A percentile compares a stretch with the other conserved stretches of the same genome.
Evolutionary conservation across 2,888 invertebrate species (phyloP).

Genomic region (Anthophora plumipes): DNA sequence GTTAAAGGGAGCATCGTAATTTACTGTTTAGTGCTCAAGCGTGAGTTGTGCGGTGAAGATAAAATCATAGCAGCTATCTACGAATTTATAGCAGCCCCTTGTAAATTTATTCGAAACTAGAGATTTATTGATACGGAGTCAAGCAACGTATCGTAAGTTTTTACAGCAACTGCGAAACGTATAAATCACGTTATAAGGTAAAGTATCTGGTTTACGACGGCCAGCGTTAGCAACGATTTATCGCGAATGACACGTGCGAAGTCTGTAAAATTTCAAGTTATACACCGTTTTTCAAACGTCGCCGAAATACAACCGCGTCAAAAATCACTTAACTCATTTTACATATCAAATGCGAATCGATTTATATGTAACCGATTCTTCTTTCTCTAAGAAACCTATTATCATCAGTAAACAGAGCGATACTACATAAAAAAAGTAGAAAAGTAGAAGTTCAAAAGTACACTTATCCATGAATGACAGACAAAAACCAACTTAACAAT

Average conservation of each 20-base stretch:
- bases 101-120: neutral
- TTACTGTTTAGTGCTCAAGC: conserved; percentile 10
- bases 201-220: conserved; percentile 7
- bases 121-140: neutral
- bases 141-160: neutral
- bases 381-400: too few relatives aligned
- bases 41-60: neutral
- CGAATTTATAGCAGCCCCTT: neutral
- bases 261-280: neutral
- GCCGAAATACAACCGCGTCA: neutral
- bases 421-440: too few relatives aligned
- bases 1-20: neutral
- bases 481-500: too few relatives aligned
- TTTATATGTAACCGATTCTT: too few relatives aligned
- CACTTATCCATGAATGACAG: neutral
- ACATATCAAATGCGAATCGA: too few relatives aligned
- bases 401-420: too few relatives aligned
- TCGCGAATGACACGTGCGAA: conserved; percentile 9
- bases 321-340: conserved; percentile 4
- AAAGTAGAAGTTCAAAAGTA: neutral
- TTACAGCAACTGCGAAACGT: conserved; percentile 12
- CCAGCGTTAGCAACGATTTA: neutral
- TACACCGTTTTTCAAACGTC: neutral
- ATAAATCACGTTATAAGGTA: conserved; percentile 9
- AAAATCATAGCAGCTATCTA: neutral